A percentile compares a stretch with the other conserved stretches of the same genome.
Conservation (phyloP, 2,113 vertebrate species). For the Gymnarchus niloticus region DNA sequence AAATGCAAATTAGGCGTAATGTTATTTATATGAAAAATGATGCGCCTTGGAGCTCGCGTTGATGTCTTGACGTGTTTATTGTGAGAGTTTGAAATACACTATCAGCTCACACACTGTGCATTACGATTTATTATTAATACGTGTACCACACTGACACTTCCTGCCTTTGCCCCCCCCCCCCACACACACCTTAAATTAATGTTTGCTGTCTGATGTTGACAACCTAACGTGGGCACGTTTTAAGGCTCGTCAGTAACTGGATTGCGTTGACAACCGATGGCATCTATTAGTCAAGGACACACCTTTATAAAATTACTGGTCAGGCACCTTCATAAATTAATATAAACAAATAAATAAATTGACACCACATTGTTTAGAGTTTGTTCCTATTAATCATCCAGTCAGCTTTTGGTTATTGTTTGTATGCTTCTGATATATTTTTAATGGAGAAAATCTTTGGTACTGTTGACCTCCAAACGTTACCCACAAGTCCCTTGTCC, state of each 20-base stretch:
- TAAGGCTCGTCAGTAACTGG: background rate
- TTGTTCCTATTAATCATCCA: background rate
- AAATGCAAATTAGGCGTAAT: conserved; percentile 15
- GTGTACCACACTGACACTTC: background rate
- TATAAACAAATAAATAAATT: background rate
- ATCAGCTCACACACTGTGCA: background rate
- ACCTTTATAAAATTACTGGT: background rate
- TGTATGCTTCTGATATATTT: background rate
- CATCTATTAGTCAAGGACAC: background rate
- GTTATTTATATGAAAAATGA: conserved; percentile 16
- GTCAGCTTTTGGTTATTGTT: background rate
- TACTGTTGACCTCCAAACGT: conserved; percentile 35
- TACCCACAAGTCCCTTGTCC: conserved; percentile 43
- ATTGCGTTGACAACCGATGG: background rate
- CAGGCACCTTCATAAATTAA: background rate
- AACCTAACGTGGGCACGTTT: background rate
- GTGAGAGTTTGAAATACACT: background rate
- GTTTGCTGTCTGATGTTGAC: background rate
- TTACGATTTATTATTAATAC: conserved; percentile 7
- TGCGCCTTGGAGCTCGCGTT: background rate
- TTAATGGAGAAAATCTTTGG: background rate
- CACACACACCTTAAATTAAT: conserved; percentile 12
- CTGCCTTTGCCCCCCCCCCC: background rate
- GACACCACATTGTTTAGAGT: background rate
- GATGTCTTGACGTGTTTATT: conserved; percentile 16